A percentile compares a stretch with the other conserved stretches of the same genome.
Evolutionary conservation across 37 sponge, comb jelly and placozoan species (phyloP).

Genomic region (Halisarca cf. caerulea): DNA sequence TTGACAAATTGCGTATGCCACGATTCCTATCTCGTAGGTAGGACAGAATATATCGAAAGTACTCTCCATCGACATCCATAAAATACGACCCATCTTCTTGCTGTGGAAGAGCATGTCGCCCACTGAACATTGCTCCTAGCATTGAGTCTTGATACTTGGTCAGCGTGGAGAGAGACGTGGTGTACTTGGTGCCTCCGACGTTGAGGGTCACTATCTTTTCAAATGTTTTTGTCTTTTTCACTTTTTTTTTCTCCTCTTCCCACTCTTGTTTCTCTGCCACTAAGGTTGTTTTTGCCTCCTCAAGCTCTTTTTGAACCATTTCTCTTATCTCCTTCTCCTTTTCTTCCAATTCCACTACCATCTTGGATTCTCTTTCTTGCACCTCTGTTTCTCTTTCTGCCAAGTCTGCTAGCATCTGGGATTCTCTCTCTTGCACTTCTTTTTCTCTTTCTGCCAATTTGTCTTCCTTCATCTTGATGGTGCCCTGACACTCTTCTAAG

Average conservation of each 20-base stretch:
- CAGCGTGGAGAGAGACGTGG: slow-evolving; percentile 17
- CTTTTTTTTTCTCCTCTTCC: background rate
- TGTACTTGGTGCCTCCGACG: slow-evolving; percentile 5
- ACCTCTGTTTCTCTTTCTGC: too few relatives aligned
- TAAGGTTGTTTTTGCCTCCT: background rate
- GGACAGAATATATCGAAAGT: background rate
- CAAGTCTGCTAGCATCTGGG: background rate
- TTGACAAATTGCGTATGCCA: too few relatives aligned
- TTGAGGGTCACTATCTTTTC: slow-evolving; percentile 13
- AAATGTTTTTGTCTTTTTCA: slow-evolving; percentile 3
- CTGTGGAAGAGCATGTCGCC: slow-evolving; percentile 18
- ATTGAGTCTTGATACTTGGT: slow-evolving; percentile 5
- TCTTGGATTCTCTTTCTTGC: too few relatives aligned
- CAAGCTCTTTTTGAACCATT: background rate
- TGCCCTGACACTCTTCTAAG: background rate
- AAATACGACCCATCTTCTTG: slow-evolving; percentile 32
- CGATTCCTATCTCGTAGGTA: background rate
- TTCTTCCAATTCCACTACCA: too few relatives aligned
- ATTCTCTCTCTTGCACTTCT: background rate
- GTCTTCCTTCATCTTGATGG: background rate
- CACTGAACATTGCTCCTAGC: slow-evolving; percentile 37
- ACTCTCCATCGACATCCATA: slow-evolving; percentile 23
- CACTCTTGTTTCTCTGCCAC: background rate
- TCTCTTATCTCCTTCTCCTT: background rate
- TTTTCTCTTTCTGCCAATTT: background rate